These are phyloP conservation scores for Bufo bufo DNA, from an alignment of 2,113 vertebrate genomes.

Conservation along the genomic window DNA sequence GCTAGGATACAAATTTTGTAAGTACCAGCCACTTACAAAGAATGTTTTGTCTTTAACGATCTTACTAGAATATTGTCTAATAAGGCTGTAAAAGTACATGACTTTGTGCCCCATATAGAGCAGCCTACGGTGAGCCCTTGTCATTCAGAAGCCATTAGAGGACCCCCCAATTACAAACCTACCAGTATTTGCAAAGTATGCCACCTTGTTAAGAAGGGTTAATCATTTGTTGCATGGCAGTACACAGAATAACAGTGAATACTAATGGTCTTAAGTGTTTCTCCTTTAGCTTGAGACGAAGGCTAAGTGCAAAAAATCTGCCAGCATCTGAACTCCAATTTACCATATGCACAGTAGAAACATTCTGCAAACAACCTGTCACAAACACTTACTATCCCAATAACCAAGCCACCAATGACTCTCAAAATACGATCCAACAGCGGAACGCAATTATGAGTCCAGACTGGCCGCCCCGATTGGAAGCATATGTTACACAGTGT, in stretches of 20 bases:
- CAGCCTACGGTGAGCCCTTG: too few relatives aligned
- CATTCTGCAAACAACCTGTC: slow-evolving; percentile 65
- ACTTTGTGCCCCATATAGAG: too few relatives aligned
- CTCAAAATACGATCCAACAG: slow-evolving; percentile 20
- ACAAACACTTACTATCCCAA: slow-evolving; percentile 60
- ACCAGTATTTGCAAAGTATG: background rate
- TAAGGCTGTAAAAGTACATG: too few relatives aligned
- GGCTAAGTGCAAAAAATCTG: background rate
- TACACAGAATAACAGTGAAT: slow-evolving; percentile 41
- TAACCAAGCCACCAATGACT: slow-evolving; percentile 36
- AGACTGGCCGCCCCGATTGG: background rate
- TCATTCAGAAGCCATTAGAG: background rate
- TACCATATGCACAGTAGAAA: slow-evolving; percentile 64
- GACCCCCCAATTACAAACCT: background rate
- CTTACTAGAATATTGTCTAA: too few relatives aligned
- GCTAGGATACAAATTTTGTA: too few relatives aligned
- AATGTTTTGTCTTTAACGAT: too few relatives aligned
- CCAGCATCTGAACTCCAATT: slow-evolving; percentile 56
- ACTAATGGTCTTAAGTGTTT: slow-evolving; percentile 17
- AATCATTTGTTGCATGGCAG: background rate
- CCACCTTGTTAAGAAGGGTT: background rate
- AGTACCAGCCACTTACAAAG: too few relatives aligned
- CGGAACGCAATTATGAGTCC: slow-evolving; percentile 13
- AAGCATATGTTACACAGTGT: slow-evolving; percentile 31
- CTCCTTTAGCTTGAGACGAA: background rate